Percentiles rank a stretch among this genome's conserved stretches.
These are phyloP conservation scores for Gadus chalcogrammus DNA, from an alignment of 2,113 vertebrate genomes.

Conservation along the genomic window DNA sequence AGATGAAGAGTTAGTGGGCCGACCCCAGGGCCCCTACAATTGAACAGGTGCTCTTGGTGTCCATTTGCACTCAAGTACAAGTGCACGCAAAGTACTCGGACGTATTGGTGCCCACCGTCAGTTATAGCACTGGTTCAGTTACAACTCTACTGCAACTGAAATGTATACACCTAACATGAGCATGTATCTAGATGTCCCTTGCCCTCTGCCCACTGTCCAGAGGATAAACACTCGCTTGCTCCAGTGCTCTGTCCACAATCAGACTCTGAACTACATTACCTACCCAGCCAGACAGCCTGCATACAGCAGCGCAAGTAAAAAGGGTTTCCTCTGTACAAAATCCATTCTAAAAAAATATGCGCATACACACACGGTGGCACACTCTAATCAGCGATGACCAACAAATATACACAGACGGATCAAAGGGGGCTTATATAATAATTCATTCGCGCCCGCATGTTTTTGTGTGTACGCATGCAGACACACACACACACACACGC, in stretches of 20 bases:
- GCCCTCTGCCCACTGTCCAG: background rate
- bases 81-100: no score
- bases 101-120: no score
- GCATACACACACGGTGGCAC: conserved; percentile 54
- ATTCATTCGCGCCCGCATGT: conserved; percentile 26
- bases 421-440: conserved; percentile 25
- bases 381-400: conserved; percentile 37
- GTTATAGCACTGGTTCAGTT: no score
- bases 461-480: conserved; percentile 16
- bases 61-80: no score
- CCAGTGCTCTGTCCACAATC: conserved; percentile 16
- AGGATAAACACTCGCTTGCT: background rate
- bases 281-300: conserved; percentile 36
- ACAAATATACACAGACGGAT: conserved; percentile 10
- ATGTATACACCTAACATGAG: no score
- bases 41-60: no score
- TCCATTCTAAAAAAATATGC: conserved; percentile 61
- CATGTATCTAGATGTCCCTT: background rate
- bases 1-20: background rate
- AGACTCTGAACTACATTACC: conserved; percentile 41
- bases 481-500: conserved; percentile 25
- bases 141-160: no score
- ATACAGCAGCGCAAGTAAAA: conserved; percentile 51
- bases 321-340: conserved; percentile 69
- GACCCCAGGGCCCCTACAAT: background rate